phyloP scores from a whole-genome alignment of 2,888 invertebrate genomes.

The Tiliacea citrago region DNA sequence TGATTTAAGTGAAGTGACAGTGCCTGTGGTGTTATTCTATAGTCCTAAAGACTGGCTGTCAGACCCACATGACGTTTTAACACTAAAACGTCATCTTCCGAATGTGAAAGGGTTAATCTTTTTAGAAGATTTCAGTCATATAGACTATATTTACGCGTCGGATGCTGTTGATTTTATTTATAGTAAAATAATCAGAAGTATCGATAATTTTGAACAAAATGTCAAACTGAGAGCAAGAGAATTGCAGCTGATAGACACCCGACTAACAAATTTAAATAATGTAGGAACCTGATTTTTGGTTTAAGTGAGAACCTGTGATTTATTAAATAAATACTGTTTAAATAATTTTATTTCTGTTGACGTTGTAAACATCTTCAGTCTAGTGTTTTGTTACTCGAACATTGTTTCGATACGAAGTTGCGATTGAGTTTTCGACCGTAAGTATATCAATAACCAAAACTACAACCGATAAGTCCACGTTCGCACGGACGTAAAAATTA shows the following conservation, averaged over 20 bases:
- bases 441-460: no score
- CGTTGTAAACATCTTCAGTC: no score
- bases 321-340: slow-evolving; percentile 2
- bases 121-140: slow-evolving; percentile 91
- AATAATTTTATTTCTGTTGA: background rate
- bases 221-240: background rate
- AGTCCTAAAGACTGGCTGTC: slow-evolving; percentile 87
- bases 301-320: background rate
- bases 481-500: no score
- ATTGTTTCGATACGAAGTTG: background rate
- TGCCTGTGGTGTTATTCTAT: slow-evolving; percentile 79
- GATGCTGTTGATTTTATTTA: slow-evolving; percentile 90
- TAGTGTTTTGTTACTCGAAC: background rate
- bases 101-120: slow-evolving; percentile 87
- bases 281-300: background rate
- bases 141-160: slow-evolving; percentile 92
- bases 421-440: background rate
- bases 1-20: slow-evolving; percentile 72
- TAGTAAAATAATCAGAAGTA: slow-evolving; percentile 76
- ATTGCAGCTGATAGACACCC: background rate
- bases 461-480: no score
- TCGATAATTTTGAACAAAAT: slow-evolving; percentile 46
- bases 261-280: background rate
- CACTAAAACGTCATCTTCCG: slow-evolving; percentile 80
- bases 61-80: slow-evolving; percentile 86